phyloP scores from a whole-genome alignment of 2,113 vertebrate species.

The Pongo pygmaeus region DNA sequence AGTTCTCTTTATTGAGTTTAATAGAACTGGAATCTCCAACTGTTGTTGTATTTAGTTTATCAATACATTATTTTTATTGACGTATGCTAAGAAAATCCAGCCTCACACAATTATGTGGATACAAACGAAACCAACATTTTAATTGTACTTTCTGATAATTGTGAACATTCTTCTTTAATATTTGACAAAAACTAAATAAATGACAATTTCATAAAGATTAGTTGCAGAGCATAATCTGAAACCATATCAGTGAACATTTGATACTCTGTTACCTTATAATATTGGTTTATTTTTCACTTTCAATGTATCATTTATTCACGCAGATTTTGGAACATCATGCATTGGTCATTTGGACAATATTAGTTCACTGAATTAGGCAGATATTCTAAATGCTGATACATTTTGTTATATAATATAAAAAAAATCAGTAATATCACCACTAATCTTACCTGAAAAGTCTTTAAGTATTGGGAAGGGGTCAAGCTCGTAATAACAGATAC shows the following conservation, averaged over 20 bases:
- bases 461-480: not conserved
- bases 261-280: not conserved
- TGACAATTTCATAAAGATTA: not conserved
- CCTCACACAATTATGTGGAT: not conserved
- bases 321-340: not conserved
- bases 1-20: not conserved
- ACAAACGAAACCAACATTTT: not conserved
- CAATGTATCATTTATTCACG: not conserved
- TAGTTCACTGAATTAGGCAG: not conserved
- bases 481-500: not conserved
- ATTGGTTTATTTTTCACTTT: not conserved
- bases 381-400: not conserved
- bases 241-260: not conserved
- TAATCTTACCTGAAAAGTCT: not conserved
- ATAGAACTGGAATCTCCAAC: not conserved
- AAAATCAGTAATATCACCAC: not conserved
- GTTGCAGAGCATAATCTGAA: not conserved
- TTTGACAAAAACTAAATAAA: not conserved
- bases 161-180: not conserved
- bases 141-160: not conserved
- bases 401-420: not conserved
- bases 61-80: not conserved
- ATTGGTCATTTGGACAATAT: not conserved
- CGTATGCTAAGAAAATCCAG: not conserved
- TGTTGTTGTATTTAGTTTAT: not conserved